A percentile compares a stretch with the other conserved stretches of the same genome.
These are phyloP conservation scores for Albula goreensis DNA, from an alignment of 2,113 vertebrate species.

Conservation along the genomic window DNA sequence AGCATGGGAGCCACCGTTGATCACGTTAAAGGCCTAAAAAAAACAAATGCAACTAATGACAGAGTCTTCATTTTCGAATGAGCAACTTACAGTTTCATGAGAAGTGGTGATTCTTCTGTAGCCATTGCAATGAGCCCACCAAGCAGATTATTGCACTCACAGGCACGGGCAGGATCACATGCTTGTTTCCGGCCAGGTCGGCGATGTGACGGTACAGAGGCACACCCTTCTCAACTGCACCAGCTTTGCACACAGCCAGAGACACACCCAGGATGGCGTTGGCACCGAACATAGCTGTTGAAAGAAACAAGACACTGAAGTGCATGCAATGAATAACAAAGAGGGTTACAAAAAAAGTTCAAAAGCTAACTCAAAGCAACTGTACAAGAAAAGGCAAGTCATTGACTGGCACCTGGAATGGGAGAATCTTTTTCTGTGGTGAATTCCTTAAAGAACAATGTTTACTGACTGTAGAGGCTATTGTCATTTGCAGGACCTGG, in stretches of 20 bases:
- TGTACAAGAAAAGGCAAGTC: too few species aligned
- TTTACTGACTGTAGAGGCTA: too few species aligned
- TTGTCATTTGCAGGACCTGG: too few species aligned
- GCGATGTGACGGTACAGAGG: conserved; percentile 74
- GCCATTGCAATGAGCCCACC: not conserved
- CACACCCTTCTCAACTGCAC: conserved; percentile 73
- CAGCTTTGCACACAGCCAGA: conserved; percentile 73
- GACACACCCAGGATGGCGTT: conserved; percentile 76
- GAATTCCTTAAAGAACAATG: too few species aligned
- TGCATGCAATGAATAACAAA: not conserved
- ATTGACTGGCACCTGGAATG: too few species aligned
- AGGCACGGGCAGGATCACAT: conserved; percentile 70
- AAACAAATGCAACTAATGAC: too few species aligned
- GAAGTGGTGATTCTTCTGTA: not conserved
- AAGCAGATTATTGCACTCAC: too few species aligned
- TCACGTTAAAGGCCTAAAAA: conserved; percentile 73
- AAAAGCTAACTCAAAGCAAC: too few species aligned
- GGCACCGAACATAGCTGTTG: conserved; percentile 72
- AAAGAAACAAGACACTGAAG: conserved; percentile 15
- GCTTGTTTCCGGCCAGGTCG: conserved; percentile 67
- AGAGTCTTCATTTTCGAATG: not conserved
- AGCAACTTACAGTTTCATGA: not conserved
- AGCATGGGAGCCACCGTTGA: conserved; percentile 75
- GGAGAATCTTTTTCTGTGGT: too few species aligned
- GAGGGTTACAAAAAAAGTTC: not conserved